Evolutionary conservation across 2,113 vertebrate genomes (phyloP).

Genomic region (Acrocephalus arundinaceus): DNA sequence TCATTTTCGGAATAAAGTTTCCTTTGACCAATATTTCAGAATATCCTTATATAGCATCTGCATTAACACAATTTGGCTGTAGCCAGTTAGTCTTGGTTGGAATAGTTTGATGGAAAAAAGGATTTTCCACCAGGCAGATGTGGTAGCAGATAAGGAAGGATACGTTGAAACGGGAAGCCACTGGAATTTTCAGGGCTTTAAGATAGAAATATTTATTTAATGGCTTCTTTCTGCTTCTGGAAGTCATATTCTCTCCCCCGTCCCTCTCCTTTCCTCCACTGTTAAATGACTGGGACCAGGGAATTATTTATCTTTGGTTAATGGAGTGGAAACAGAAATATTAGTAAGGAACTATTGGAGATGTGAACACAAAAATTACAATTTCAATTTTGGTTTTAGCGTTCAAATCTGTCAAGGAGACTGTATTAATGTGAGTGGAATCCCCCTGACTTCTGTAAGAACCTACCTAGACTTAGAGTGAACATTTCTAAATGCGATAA

Average conservation of each 20-base stretch:
- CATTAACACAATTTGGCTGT: neutral
- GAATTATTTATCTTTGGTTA: neutral
- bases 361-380: neutral
- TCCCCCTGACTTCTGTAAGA: neutral
- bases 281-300: neutral
- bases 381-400: neutral
- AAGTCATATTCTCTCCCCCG: neutral
- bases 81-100: fast-evolving
- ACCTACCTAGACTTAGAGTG: neutral
- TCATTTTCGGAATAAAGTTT: neutral
- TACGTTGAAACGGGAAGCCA: neutral
- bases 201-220: neutral
- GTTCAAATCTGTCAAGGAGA: neutral
- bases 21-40: neutral
- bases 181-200: neutral
- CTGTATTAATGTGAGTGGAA: neutral
- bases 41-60: neutral
- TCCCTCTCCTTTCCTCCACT: neutral
- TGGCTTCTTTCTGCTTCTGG: neutral
- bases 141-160: neutral
- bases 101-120: neutral
- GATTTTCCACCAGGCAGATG: neutral
- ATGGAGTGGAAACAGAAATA: neutral
- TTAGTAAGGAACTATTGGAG: neutral
- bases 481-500: neutral